Conservation (phyloP, 2,888 invertebrate genomes). For the Palloptera scutellata region DNA sequence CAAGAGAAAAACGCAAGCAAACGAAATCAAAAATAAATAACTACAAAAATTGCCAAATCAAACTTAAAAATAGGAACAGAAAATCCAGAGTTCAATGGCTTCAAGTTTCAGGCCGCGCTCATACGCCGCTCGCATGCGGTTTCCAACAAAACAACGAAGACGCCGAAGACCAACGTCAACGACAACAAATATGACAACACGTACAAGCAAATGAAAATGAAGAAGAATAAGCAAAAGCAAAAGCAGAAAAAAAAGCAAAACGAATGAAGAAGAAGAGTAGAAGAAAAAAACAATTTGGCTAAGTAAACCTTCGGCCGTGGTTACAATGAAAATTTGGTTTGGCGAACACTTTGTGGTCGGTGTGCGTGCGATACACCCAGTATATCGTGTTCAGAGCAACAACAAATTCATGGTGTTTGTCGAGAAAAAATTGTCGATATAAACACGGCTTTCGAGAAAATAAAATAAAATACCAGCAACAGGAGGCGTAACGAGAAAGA, state of each 20-base stretch:
- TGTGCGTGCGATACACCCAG: no score
- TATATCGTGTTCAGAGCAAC: no score
- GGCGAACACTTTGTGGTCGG: no score
- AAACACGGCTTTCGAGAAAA: no score
- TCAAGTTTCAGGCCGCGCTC: slow-evolving; percentile 6
- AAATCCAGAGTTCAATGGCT: slow-evolving; percentile 18
- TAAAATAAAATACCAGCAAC: no score
- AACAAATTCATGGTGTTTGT: no score
- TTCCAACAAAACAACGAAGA: neutral
- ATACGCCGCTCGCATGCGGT: neutral
- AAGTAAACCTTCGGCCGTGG: no score
- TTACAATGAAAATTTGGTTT: no score
- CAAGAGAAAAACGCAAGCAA: neutral
- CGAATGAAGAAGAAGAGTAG: neutral
- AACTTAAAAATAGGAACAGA: slow-evolving; percentile 10
- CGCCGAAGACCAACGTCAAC: slow-evolving; percentile 17
- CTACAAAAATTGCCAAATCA: neutral
- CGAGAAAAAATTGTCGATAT: no score
- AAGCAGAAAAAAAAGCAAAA: neutral
- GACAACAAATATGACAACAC: slow-evolving; percentile 26
- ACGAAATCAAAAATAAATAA: neutral
- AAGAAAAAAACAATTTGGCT: no score
- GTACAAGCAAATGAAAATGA: slow-evolving; percentile 9
- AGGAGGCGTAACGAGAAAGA: no score
- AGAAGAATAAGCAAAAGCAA: slow-evolving; percentile 36